These are phyloP conservation scores for Phyllopteryx taeniolatus DNA, from an alignment of 2,113 vertebrate genomes.

Conservation along the genomic window DNA sequence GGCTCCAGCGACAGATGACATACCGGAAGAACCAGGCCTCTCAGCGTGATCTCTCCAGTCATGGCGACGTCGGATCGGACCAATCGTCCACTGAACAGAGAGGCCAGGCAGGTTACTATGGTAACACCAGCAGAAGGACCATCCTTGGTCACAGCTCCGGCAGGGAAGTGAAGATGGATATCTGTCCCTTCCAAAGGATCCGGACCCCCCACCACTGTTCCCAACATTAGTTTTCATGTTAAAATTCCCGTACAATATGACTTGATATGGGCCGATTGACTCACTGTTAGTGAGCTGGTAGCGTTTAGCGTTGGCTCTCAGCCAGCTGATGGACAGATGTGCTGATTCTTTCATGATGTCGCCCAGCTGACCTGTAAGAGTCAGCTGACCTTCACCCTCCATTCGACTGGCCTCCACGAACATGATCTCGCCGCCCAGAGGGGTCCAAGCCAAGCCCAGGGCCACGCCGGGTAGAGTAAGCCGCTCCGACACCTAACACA, in stretches of 20 bases:
- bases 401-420: slow-evolving; percentile 95
- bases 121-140: slow-evolving; percentile 97
- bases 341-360: slow-evolving; percentile 98
- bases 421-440: slow-evolving; percentile 94
- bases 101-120: slow-evolving; percentile 96
- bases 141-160: slow-evolving; percentile 97
- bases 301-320: slow-evolving; percentile 87
- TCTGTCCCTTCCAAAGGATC: slow-evolving; percentile 97
- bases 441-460: slow-evolving; percentile 92
- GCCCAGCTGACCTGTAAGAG: slow-evolving; percentile 89
- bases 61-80: slow-evolving; percentile 95
- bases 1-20: slow-evolving; percentile 45
- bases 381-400: slow-evolving; percentile 94
- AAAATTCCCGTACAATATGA: neutral
- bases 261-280: slow-evolving; percentile 19
- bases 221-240: slow-evolving; percentile 16
- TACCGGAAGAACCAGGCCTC: slow-evolving; percentile 95
- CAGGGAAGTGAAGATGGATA: slow-evolving; percentile 99
- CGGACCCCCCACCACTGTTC: slow-evolving; percentile 84
- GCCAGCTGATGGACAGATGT: slow-evolving; percentile 95
- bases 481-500: slow-evolving; percentile 85
- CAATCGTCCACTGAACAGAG: slow-evolving; percentile 89
- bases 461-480: slow-evolving; percentile 92
- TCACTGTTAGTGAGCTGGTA: slow-evolving; percentile 88
- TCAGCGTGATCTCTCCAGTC: slow-evolving; percentile 97